Percentiles rank a stretch among this genome's conserved stretches.
These are phyloP conservation scores for Fundulus diaphanus DNA, from an alignment of 2,797 vertebrate species.

Conservation along the genomic window DNA sequence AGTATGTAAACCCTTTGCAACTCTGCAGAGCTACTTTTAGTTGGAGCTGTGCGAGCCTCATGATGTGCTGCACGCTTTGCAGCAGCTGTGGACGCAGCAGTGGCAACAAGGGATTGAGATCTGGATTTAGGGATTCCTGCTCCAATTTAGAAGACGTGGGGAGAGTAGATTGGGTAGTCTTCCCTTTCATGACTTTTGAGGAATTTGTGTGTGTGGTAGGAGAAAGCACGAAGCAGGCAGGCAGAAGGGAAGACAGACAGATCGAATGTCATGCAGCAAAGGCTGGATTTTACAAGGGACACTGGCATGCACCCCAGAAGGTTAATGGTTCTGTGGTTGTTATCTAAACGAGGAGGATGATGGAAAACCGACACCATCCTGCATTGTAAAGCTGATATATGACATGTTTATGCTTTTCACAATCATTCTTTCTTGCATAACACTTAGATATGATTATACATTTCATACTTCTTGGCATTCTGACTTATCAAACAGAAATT, in stretches of 20 bases:
- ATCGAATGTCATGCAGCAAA: not conserved
- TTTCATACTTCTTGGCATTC: not conserved
- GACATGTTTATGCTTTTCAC: not conserved
- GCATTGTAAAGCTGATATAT: slow-evolving; percentile 10
- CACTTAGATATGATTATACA: not conserved
- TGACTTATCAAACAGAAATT: slow-evolving; percentile 5
- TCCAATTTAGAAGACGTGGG: slow-evolving; percentile 3
- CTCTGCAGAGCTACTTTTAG: not conserved
- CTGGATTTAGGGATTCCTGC: slow-evolving; percentile 17
- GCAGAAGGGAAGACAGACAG: slow-evolving; percentile 11
- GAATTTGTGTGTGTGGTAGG: slow-evolving; percentile 8
- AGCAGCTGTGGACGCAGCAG: slow-evolving; percentile 3
- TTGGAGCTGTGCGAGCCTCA: not conserved
- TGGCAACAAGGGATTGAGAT: slow-evolving; percentile 5
- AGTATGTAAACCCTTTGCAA: not conserved
- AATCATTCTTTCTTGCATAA: slow-evolving; percentile 10
- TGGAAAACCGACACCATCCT: not conserved
- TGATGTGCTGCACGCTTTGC: slow-evolving; percentile 3
- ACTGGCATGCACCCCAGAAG: slow-evolving; percentile 1
- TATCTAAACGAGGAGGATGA: slow-evolving; percentile 2
- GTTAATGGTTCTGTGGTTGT: slow-evolving; percentile 15
- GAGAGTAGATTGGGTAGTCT: not conserved
- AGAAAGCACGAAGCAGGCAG: slow-evolving; percentile 7
- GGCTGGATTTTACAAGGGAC: not conserved
- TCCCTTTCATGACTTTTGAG: slow-evolving; percentile 2